phyloP scores from a whole-genome alignment of 2,797 vertebrate species.

The Threskiornis aethiopicus region DNA sequence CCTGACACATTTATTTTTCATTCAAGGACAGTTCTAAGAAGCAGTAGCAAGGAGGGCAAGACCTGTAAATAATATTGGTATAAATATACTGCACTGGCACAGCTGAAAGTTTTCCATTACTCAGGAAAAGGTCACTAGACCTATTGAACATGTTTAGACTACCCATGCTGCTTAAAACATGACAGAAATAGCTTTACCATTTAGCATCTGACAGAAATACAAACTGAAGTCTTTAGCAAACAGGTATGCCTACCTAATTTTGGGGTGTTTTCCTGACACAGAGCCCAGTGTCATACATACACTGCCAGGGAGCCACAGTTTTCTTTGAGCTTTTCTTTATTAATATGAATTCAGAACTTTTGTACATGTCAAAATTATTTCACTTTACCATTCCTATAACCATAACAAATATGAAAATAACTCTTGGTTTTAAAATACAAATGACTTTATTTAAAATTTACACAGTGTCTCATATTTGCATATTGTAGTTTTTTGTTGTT shows the following conservation, averaged over 20 bases:
- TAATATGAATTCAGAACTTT: neutral
- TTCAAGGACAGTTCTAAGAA: constrained; percentile 42
- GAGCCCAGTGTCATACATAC: neutral
- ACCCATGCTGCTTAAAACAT: constrained; percentile 47
- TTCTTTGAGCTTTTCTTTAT: neutral
- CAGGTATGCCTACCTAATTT: constrained; percentile 25
- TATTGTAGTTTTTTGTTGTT: neutral
- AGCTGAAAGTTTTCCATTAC: constrained; percentile 65
- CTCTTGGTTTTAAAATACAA: neutral
- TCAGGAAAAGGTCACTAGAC: constrained; percentile 69
- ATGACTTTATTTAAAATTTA: neutral
- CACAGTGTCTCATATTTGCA: neutral
- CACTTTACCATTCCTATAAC: neutral
- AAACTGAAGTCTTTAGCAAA: neutral
- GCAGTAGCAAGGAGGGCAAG: constrained; percentile 39
- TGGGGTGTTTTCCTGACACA: constrained; percentile 2
- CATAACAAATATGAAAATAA: neutral
- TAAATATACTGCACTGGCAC: constrained; percentile 64
- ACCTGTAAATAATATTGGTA: constrained; percentile 70
- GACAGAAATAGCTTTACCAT: constrained; percentile 60
- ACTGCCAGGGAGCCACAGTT: neutral
- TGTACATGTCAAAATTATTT: neutral
- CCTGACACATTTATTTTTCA: constrained; percentile 36
- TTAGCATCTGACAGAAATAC: constrained; percentile 51
- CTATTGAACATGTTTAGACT: constrained; percentile 66